Conservation (phyloP, 2,113 vertebrate species). For the Oxyruncus cristatus region DNA sequence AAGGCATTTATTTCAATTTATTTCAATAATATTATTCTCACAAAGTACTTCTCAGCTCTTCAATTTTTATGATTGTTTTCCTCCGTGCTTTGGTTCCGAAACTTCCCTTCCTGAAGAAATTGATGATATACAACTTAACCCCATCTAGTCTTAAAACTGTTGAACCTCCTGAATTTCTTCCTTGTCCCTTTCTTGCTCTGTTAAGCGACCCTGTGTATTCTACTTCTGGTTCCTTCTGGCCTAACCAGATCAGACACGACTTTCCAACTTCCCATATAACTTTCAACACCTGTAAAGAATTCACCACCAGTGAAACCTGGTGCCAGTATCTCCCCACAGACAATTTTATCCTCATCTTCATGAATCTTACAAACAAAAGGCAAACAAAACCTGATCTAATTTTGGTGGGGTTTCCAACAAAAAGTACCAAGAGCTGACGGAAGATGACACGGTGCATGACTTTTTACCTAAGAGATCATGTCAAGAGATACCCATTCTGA, state of each 20-base stretch:
- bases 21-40: not conserved
- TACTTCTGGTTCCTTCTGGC: not conserved
- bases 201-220: not conserved
- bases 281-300: not conserved
- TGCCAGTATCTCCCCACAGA: not conserved
- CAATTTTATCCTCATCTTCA: not conserved
- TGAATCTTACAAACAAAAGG: not conserved
- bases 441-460: rapidly evolving
- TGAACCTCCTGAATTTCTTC: not conserved
- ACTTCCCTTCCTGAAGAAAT: not conserved
- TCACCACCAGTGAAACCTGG: not conserved
- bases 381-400: not conserved
- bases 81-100: not conserved
- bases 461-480: not conserved
- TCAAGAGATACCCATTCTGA: not conserved
- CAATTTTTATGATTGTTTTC: not conserved
- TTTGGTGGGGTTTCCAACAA: not conserved
- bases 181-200: not conserved
- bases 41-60: not conserved
- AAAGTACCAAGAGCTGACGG: not conserved
- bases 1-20: not conserved
- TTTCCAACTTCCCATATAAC: not conserved
- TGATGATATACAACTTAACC: not conserved
- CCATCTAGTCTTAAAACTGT: not conserved
- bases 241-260: not conserved